Evolutionary conservation across 2,888 invertebrate species (phyloP), one percentile per base, ranked within the genome.

Genomic region (Callyntrura guangdongensis): DNA sequence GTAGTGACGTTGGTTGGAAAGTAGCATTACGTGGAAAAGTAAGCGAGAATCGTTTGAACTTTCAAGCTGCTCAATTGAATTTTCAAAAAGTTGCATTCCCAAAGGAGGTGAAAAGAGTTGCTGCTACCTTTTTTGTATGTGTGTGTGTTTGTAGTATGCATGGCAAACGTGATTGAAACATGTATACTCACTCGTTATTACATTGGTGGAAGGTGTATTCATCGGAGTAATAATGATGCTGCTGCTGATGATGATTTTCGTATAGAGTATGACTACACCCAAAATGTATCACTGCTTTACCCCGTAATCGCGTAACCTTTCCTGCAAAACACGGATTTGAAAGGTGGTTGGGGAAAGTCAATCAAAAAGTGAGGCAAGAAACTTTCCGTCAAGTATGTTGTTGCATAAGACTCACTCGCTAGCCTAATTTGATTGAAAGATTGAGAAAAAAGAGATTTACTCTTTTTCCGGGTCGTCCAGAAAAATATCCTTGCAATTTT

Each of bases 51-150:
- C 88, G 81, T 88, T 89, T 89, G 83, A 89, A 89, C 83, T 89
- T 83, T 74, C 61, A 36, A 83, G 89, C 83, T 89, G 59, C 79
- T 87, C 83, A 89, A 89, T 89, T 89, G 89, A 89, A 89, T 89
- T 89, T 83, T 74, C 89, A 89, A 89, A 61, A 79, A 89, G 74
- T 89, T 89, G 45, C 69, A 49, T 89, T 89, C 89, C 89, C 89
- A 59, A 89, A 59, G 89, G 89, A 89, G 56, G 88, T 82, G 82
- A 82, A 88, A 82, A 36, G 36, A 36, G 36, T 36, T 36, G 72
- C 82, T 88, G 56, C 81, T 82, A 47, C 56, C 25, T 59, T 82
- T 82, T 59, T 79, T 79, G 25, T 79, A 22, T 59, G 36, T 1
- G 20, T 22, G 74, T 77, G 22, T 79, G 12, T 59, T 22, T 53